Evolutionary conservation across 2,888 invertebrate species (phyloP).

Genomic region (Drosophila mulleri): DNA sequence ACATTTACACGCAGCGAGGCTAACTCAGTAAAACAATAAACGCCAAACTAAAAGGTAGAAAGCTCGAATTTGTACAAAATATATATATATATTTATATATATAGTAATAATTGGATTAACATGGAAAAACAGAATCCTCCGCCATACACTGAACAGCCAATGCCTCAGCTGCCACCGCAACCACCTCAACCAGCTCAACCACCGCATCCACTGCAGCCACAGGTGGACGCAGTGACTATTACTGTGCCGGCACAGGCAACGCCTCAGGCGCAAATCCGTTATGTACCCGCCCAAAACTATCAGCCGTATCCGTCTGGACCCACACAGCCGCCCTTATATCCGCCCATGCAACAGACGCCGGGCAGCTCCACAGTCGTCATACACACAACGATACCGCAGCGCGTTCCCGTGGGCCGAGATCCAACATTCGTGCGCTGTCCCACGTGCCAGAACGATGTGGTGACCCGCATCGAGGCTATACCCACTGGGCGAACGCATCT

Average conservation of each 20-base stretch:
- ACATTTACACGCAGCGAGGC: neutral
- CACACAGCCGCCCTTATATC: constrained; percentile 46
- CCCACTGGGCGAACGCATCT: constrained; percentile 30
- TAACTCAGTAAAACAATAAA: constrained; percentile 14
- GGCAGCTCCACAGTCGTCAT: constrained; percentile 24
- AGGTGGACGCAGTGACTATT: neutral
- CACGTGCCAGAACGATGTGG: constrained; percentile 40
- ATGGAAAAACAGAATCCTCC: constrained; percentile 38
- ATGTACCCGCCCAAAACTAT: constrained; percentile 33
- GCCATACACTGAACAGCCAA: constrained; percentile 33
- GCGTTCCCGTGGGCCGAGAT: constrained; percentile 39
- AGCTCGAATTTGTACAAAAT: neutral
- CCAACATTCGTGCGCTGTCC: constrained; percentile 49
- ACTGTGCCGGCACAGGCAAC: neutral
- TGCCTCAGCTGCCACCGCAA: constrained; percentile 6
- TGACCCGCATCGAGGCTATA: constrained; percentile 20
- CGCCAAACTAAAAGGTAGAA: constrained; percentile 11
- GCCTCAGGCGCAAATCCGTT: neutral
- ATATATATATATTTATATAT: no score
- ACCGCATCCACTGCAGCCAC: constrained; percentile 22
- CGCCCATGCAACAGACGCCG: constrained; percentile 24
- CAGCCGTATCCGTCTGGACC: constrained; percentile 44
- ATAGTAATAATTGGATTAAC: neutral
- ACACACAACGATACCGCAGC: constrained; percentile 16
- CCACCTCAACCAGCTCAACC: no score